Evolutionary conservation across 2,797 vertebrate species (phyloP), one percentile per base, ranked within the genome.

Genomic region (Trachops cirrhosus): DNA sequence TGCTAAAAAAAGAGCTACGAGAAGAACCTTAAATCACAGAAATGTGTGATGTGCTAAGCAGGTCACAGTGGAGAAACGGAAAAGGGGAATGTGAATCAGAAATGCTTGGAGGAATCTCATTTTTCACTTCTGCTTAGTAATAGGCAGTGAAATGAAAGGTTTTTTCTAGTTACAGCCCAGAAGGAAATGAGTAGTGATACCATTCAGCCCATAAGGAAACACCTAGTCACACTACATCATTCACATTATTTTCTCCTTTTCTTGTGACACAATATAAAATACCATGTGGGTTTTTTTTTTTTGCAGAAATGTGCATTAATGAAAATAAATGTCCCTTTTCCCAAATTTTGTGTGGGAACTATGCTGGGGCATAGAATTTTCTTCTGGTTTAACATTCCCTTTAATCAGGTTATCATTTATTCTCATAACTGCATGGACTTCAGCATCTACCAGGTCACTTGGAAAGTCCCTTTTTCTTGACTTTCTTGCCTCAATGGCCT

Each of bases 81-180:
- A 57, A 91, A 85, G 29, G 64, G 86, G 94, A 96, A 3, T 78
- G 26, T 80, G 77, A 98, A 95, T 92, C 73, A 97, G 70, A 95
- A 96, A 86, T 89, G n/a, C 46, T 94, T 46, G 93, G 50, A 92
- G 34, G 70, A 96, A 97, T 78, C 44, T 92, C 52, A 88, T 54
- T 92, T 94, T 85, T 91, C 18, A 92, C 32, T 41, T 16, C 62
- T 90, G 77, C 41, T 87, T 62, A 89, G 12, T 74, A 96, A 77
- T 8, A 96, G 46, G 21, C 37, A 97, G 57, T 96, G 74, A 97
- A 98, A 95, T 85, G 86, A 95, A 89, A 91, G 67, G 1, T 1
- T 0, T 82, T 93, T 86, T 90, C 48, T 50, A 82, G 50, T 18
- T 77, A 57, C 24, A 79, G 29, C 2, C 93, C 59, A 68, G 75